A percentile compares a stretch with the other conserved stretches of the same genome.
Evolutionary conservation across 1,140 invertebrate genomes (phyloP).

Genomic region (Cepaea nemoralis): DNA sequence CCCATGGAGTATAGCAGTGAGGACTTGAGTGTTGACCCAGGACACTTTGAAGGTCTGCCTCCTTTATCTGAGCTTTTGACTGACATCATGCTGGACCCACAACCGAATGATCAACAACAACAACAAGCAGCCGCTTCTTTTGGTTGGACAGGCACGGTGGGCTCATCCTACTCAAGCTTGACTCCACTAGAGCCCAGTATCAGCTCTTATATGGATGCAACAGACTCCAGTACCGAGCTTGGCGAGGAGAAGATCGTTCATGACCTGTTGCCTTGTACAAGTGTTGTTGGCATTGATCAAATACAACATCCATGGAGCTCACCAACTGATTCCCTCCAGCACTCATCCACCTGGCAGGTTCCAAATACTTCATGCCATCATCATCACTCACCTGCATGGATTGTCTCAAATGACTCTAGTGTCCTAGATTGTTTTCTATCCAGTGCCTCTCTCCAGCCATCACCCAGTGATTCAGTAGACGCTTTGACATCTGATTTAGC

Average conservation of each 20-base stretch:
- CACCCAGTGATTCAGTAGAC: conserved; percentile 14
- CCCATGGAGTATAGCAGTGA: conserved; percentile 26
- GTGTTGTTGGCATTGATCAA: conserved; percentile 16
- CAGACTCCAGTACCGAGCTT: background rate
- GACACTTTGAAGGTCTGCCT: conserved; percentile 40
- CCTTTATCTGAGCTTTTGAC: conserved; percentile 38
- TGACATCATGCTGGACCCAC: conserved; percentile 40
- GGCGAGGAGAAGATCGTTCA: conserved; percentile 31
- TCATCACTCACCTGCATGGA: conserved; percentile 1
- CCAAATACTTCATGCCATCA: background rate
- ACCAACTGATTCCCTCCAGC: background rate
- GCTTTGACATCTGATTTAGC: conserved; percentile 19
- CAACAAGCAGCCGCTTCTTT: conserved; percentile 9
- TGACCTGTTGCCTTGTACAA: conserved; percentile 35
- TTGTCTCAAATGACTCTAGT: background rate
- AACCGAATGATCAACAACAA: conserved; percentile 31
- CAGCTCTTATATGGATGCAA: conserved; percentile 17
- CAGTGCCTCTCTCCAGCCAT: conserved; percentile 9
- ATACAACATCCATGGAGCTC: conserved; percentile 20
- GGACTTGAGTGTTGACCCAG: conserved; percentile 35
- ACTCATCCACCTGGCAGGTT: background rate
- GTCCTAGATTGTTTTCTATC: conserved; percentile 34
- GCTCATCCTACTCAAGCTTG: background rate
- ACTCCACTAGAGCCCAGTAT: conserved; percentile 26
- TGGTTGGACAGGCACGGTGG: conserved; percentile 17